Percentiles rank a stretch among this genome's conserved stretches.
These are phyloP conservation scores for Leptopilina boulardi DNA, from an alignment of 1,140 invertebrate species.

Conservation along the genomic window DNA sequence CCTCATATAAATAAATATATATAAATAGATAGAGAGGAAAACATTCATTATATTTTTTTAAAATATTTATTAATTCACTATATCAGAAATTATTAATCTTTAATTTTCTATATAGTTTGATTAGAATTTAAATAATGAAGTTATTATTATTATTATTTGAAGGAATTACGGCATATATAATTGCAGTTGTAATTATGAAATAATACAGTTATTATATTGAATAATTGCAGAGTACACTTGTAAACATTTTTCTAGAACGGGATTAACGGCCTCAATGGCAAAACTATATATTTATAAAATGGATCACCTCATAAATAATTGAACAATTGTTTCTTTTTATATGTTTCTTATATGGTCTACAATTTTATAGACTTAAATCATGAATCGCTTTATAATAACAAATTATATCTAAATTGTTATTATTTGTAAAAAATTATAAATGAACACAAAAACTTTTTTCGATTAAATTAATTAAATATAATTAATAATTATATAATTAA, in stretches of 20 bases:
- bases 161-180: neutral
- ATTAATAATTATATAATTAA: too few relatives aligned
- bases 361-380: too few relatives aligned
- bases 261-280: neutral
- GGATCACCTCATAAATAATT: neutral
- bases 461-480: too few relatives aligned
- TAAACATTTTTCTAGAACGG: neutral
- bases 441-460: too few relatives aligned
- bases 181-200: neutral
- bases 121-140: neutral
- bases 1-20: neutral
- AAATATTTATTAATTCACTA: conserved; percentile 4
- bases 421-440: too few relatives aligned
- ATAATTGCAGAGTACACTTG: neutral
- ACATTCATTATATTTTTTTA: conserved; percentile 1
- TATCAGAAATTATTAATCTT: neutral
- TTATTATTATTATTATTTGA: neutral
- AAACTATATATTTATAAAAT: neutral
- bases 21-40: neutral
- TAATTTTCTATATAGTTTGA: too few relatives aligned
- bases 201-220: conserved; percentile 14
- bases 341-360: neutral
- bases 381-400: too few relatives aligned
- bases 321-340: neutral
- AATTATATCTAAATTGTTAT: too few relatives aligned